Evolutionary conservation across 2,888 invertebrate species (phyloP).

Genomic region (Pomacea canaliculata): DNA sequence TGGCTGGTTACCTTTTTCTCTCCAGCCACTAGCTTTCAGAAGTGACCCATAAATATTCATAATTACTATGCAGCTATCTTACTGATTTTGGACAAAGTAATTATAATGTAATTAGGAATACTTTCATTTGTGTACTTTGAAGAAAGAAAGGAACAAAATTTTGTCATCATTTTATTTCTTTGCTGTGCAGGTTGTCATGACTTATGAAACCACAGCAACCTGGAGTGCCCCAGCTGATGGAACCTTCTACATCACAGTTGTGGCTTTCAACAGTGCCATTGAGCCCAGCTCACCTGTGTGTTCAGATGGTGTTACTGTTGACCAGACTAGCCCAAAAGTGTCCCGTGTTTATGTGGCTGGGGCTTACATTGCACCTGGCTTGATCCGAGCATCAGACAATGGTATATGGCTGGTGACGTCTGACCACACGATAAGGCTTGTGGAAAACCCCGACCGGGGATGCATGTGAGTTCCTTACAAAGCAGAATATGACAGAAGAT

Average conservation of each 20-base stretch:
- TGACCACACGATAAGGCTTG: conserved; percentile 33
- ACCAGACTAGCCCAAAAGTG: conserved; percentile 33
- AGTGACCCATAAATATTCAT: too few relatives aligned
- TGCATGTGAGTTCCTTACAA: conserved; percentile 37
- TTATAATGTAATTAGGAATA: too few relatives aligned
- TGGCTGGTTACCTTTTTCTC: background rate
- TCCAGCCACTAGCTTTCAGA: too few relatives aligned
- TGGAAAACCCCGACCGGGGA: conserved; percentile 21
- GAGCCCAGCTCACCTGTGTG: conserved; percentile 49
- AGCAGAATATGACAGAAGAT: too few relatives aligned
- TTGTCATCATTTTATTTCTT: too few relatives aligned
- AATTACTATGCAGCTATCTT: background rate
- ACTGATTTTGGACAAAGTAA: too few relatives aligned
- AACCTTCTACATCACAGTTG: conserved; percentile 47
- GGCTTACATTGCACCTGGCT: conserved; percentile 35
- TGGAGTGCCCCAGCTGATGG: conserved; percentile 37
- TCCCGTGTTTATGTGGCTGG: conserved; percentile 35
- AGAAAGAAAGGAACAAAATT: too few relatives aligned
- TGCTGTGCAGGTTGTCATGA: conserved; percentile 30
- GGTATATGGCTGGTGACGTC: conserved; percentile 34
- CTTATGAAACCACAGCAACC: conserved; percentile 31
- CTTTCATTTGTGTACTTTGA: too few relatives aligned
- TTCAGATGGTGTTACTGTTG: conserved; percentile 51
- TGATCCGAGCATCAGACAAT: conserved; percentile 35
- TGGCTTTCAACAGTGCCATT: conserved; percentile 50